Evolutionary conservation across 2,888 invertebrate species (phyloP), one percentile per base, ranked within the genome.

Genomic region (Platyscelio sp.): DNA sequence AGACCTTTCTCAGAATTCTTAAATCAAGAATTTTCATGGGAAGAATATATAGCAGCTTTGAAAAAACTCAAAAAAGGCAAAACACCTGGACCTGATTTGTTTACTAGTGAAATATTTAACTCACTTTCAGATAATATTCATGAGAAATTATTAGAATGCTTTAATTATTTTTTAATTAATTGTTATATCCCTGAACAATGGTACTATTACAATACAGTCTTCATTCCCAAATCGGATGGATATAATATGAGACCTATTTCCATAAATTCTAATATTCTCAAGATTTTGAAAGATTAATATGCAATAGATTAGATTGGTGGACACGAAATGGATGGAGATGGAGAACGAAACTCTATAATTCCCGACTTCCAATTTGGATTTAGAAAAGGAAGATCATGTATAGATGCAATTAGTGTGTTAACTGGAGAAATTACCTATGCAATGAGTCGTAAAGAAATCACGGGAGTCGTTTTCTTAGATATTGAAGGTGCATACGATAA

Each of bases 401-500:
- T 6, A 3, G 40, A 40, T 15, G 40, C 40, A 3, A 15, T 40
- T 3, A 15, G 11, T 13, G 7, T 6, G 3, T 40, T 40, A 38
- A 33, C 9, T 33, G 33, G 33, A 5, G 33, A 33, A 5, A 58
- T 58, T 27, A 27, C 26, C 4, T 4, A 27, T 13, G 18, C 11
- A 24, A 33, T 61, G 33, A 33, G 9, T 27, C 15, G 54, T 2
- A 60, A 29, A n/a, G 15, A 78, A 29, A 22, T 24, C 22, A 1
- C 61, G 1, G 51, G 26, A 7, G 63, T 49, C 7, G 38, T 22
- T 2, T 70, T 61, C 18, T 6, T 78, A 5, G 80, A 80, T 27
- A 24, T 80, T 0, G 22, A 60, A 13, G 33, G 80, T 43, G 80
- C 80, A 0, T 74, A 61, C 18, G 80, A 80, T 29, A 74, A 78